These are phyloP conservation scores for Clarias platycephalus DNA, from an alignment of 2,797 vertebrate species.

Conservation along the genomic window DNA sequence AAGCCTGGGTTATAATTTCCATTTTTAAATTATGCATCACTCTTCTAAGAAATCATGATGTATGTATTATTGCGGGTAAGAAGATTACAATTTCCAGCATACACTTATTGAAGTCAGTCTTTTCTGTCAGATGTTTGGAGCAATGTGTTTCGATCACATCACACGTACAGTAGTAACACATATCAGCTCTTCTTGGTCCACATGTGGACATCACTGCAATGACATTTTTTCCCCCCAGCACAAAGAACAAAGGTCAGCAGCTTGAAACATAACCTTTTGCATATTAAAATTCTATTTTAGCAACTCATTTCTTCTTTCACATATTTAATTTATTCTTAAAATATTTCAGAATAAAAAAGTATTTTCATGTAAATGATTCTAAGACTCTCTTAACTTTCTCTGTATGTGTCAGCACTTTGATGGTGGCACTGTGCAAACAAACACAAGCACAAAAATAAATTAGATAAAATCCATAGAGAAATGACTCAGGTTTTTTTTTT, in stretches of 20 bases:
- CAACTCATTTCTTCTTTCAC: constrained; percentile 68
- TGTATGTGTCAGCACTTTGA: constrained; percentile 58
- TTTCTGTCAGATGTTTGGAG: not conserved
- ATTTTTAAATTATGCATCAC: not conserved
- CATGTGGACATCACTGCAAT: constrained; percentile 1
- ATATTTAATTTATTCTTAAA: constrained; percentile 82
- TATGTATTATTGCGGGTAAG: not conserved
- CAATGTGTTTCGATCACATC: not conserved
- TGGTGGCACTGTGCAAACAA: constrained; percentile 70
- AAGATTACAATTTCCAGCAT: not conserved
- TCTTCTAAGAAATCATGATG: not conserved
- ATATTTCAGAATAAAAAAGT: constrained; percentile 79
- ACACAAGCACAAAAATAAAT: constrained; percentile 76
- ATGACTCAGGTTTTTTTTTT: constrained; percentile 67
- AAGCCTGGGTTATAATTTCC: not conserved
- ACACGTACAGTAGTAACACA: not conserved
- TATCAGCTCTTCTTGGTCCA: constrained; percentile 3
- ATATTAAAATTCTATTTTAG: constrained; percentile 58
- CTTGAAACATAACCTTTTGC: constrained; percentile 7
- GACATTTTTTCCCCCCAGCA: not conserved
- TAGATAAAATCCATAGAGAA: constrained; percentile 77
- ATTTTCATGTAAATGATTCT: constrained; percentile 70
- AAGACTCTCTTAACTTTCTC: constrained; percentile 54
- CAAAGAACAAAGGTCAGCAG: constrained; percentile 13
- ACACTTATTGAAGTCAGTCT: not conserved